Base-by-base conservation (phyloP, 2,797 vertebrate genomes). In the Siniperca obscura region DNA sequence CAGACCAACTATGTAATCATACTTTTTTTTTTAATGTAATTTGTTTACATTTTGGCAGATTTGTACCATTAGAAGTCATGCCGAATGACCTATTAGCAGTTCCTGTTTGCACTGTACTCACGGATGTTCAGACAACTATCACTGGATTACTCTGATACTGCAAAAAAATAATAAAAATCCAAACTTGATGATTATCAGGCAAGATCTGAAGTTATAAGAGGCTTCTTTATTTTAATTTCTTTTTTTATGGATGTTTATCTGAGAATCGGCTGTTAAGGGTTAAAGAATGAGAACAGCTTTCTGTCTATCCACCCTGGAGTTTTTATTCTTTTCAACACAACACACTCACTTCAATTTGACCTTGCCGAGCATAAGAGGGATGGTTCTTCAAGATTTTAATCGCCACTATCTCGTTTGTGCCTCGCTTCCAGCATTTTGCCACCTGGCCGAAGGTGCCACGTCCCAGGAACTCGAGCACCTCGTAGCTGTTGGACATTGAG, bases 361-460 rank as follows among this genome's bases (percentile, higher is more conserved):
- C 98, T 87, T 99, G 98, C 48, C 98, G 96, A 55, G 98, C 98
- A 4, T 99, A 99, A 0, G 98, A 99, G 0, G 98, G 98, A 71
- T 99, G 98, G 87, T 99, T 99, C 93, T 99, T 99, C 87, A 99
- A 86, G 88, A 99, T 99, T 90, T 99, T 99, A 87, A 99, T 99
- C 5, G 98, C 98, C 91, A 99, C 97, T 4, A 99, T 99, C 93
- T 99, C 98, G 85, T 99, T 99, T 1, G 98, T 99, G 88, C 98
- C 99, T 13, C 98, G 94, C 89, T 99, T 99, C 98, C 98, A 99
- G 93, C 98, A 99, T 87, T 99, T 99, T 0, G 98, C 98, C 88
- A 99, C 98, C 93, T 99, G 98, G 5, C 98, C 98, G 14, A 99
- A 99, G 0, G 98, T 99, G 16, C 98, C 98, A 0, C 98, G 96